A percentile compares a stretch with the other conserved stretches of the same genome.
Evolutionary conservation across 2,797 vertebrate genomes (phyloP).

Genomic region (Alauda arvensis): DNA sequence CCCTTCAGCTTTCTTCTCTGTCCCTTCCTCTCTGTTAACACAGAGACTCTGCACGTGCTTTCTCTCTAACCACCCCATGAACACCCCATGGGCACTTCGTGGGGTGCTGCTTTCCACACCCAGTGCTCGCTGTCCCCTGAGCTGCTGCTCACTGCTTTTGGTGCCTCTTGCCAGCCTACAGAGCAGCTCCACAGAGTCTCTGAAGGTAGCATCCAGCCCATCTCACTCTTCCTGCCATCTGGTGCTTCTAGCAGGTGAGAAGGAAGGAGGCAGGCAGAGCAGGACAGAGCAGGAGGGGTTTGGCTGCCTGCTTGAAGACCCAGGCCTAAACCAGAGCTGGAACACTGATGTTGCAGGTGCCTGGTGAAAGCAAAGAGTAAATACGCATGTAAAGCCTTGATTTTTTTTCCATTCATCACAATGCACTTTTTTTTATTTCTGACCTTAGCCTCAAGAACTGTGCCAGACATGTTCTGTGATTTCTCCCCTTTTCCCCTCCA

Average conservation of each 20-base stretch:
- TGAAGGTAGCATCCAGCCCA: background rate
- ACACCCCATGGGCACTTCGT: background rate
- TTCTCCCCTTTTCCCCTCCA: conserved; percentile 91
- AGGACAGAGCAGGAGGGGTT: background rate
- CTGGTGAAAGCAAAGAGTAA: conserved; percentile 8
- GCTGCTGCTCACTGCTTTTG: background rate
- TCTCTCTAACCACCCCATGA: background rate
- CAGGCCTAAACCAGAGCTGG: background rate
- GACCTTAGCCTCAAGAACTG: conserved; percentile 75
- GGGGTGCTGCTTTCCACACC: background rate
- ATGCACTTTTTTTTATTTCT: conserved; percentile 77
- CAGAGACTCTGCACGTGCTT: conserved; percentile 18
- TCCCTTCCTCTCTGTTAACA: conserved; percentile 21
- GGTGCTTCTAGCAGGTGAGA: conserved; percentile 13
- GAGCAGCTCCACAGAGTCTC: background rate
- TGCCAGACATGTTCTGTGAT: conserved; percentile 85
- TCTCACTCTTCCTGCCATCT: background rate
- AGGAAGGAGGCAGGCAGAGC: conserved; percentile 16
- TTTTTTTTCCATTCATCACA: conserved; percentile 73
- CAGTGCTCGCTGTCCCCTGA: background rate
- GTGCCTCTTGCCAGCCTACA: background rate
- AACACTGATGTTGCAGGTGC: background rate
- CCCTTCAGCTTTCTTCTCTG: background rate
- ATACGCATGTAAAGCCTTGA: conserved; percentile 27
- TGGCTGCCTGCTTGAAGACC: background rate